phyloP scores from a whole-genome alignment of 2,113 vertebrate genomes.

The Laticauda colubrina region DNA sequence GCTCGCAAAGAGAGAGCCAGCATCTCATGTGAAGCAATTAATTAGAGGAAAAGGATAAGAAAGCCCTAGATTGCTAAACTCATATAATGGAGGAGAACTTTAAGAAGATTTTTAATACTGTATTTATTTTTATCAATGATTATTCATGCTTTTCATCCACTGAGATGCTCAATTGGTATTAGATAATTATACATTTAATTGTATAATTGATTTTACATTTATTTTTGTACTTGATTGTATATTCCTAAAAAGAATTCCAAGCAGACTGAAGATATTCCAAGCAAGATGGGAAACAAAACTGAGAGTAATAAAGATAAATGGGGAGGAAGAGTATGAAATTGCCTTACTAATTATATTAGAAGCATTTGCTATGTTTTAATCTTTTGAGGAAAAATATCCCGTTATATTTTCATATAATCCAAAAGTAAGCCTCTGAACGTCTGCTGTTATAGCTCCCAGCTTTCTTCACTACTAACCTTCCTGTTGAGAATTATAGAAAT shows the following conservation, averaged over 20 bases:
- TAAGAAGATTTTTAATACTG: neutral
- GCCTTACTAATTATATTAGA: neutral
- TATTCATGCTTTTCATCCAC: neutral
- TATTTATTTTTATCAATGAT: neutral
- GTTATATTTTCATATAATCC: neutral
- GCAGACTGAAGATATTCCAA: neutral
- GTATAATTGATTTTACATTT: slow-evolving; percentile 4
- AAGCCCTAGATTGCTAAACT: neutral
- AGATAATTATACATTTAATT: neutral
- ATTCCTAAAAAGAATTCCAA: neutral
- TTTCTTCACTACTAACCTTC: neutral
- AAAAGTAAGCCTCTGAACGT: neutral
- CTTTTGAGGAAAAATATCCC: neutral
- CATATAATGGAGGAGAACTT: neutral
- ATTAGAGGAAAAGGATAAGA: neutral
- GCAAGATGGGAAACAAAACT: neutral
- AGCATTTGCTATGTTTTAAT: neutral
- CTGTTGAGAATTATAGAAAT: neutral
- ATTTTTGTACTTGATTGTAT: neutral
- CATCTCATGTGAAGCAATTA: neutral
- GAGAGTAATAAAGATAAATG: neutral
- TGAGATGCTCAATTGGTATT: neutral
- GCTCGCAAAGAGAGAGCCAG: neutral
- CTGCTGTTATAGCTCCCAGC: neutral
- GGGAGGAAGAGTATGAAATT: neutral